A percentile compares a stretch with the other conserved stretches of the same genome.
Evolutionary conservation across 2,888 invertebrate genomes (phyloP).

Genomic region (Scaptomyza cyrtandrae): DNA sequence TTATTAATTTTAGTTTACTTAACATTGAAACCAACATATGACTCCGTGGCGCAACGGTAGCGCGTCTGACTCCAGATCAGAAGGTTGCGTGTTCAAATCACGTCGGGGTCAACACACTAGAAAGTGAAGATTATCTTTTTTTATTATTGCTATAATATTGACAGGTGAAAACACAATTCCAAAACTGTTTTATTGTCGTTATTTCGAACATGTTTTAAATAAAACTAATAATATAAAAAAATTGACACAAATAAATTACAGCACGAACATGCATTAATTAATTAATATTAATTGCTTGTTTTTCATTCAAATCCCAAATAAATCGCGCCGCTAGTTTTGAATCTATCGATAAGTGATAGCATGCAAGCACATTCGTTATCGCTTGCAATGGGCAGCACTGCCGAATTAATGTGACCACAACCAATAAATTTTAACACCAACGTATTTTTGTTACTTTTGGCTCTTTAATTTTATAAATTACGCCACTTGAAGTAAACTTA

Average conservation of each 20-base stretch:
- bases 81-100: conserved; percentile 6
- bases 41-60: conserved; percentile 6
- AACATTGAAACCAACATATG: neutral
- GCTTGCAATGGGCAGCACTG: conserved; percentile 9
- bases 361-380: neutral
- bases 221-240: no score
- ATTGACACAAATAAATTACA: no score
- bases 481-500: no score
- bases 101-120: neutral
- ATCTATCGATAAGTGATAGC: conserved; percentile 2
- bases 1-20: neutral
- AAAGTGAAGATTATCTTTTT: no score
- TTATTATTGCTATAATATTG: no score
- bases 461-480: no score
- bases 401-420: conserved; percentile 3
- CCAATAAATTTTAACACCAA: neutral
- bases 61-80: conserved; percentile 6
- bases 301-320: neutral
- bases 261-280: no score
- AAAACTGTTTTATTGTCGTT: no score
- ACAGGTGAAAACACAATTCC: no score
- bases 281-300: no score
- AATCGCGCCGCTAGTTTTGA: neutral
- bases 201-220: no score
- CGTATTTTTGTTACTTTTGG: neutral